Evolutionary conservation across 2,797 vertebrate species (phyloP), one percentile per base, ranked within the genome.

Genomic region (Onychomys torridus): DNA sequence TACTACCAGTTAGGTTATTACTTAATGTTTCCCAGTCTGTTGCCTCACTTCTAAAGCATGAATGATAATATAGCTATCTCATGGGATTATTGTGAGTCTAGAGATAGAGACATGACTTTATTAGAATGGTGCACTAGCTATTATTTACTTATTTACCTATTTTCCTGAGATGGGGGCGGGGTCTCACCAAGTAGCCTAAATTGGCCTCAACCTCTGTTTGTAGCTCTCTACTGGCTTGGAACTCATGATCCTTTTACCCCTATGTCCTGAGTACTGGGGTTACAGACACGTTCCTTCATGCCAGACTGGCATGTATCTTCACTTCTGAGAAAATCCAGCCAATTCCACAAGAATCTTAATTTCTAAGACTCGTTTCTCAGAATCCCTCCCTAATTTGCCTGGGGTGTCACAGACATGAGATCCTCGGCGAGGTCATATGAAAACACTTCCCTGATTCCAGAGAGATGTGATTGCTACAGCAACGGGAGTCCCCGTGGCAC

Each of bases 401-500:
- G 61, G 94, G 63, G 73, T 71, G 57, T 93, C 91, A 93, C 81
- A 95, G 88, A 79, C 49, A 67, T 21, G 69, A 57, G 29, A 4
- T 92, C 23, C 91, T 76, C 61, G 83, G 52, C 83, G 90, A 90
- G 69, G 4, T 81, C 32, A 3, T 59, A 25, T 71, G 63, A 93
- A 96, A 95, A 89, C 52, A 37, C 21, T 63, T 69, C 88, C 91
- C 43, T 92, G 93, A 87, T 94, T 37, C 84, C 37, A 29, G 88
- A 90, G 85, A 91, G 92, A 89, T 65, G 57, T 75, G 92, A 73
- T 73, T 76, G 59, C 83, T 52, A 19, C 0, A 1, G 85, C 94
- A 97, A 73, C 0, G 0, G 89, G 63, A 94, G 69, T 67, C 77
- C 14, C 0, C 0, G 75, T 84, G 85, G 94, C 73, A 90, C 89